Percentiles rank a stretch among this genome's conserved stretches.
phyloP scores from a whole-genome alignment of 2,113 vertebrate genomes.

The Mastomys coucha region DNA sequence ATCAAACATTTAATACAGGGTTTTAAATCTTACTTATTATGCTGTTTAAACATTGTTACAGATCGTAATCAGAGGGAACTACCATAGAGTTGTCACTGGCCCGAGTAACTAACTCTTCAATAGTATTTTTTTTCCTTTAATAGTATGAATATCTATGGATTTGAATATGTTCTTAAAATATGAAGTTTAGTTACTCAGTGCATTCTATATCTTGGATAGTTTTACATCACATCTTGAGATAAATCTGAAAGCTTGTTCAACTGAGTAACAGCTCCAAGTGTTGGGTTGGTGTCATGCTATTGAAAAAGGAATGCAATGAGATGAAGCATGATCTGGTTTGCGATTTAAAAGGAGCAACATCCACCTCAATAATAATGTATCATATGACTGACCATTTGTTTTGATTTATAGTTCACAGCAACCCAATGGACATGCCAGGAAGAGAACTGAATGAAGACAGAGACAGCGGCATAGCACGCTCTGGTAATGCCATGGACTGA shows the following conservation, averaged over 20 bases:
- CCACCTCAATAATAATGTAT: conserved; percentile 70
- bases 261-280: conserved; percentile 88
- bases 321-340: conserved; percentile 88
- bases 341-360: conserved; percentile 81
- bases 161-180: conserved; percentile 44
- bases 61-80: neutral
- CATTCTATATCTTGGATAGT: conserved; percentile 26
- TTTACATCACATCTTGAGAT: conserved; percentile 65
- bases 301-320: conserved; percentile 85
- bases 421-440: conserved; percentile 99
- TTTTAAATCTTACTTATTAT: neutral
- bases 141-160: conserved; percentile 12
- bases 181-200: neutral
- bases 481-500: conserved; percentile 90
- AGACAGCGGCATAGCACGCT: conserved; percentile 98
- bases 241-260: conserved; percentile 86
- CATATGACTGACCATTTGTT: conserved; percentile 81
- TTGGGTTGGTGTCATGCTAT: conserved; percentile 86
- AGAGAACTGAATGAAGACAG: conserved; percentile 94
- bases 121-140: conserved; percentile 27
- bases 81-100: neutral
- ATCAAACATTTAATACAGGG: conserved; percentile 40
- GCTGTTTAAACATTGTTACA: neutral
- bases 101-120: neutral
- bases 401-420: conserved; percentile 95